These are phyloP conservation scores for Falco naumanni DNA, from an alignment of 2,797 vertebrate species.

Conservation along the genomic window DNA sequence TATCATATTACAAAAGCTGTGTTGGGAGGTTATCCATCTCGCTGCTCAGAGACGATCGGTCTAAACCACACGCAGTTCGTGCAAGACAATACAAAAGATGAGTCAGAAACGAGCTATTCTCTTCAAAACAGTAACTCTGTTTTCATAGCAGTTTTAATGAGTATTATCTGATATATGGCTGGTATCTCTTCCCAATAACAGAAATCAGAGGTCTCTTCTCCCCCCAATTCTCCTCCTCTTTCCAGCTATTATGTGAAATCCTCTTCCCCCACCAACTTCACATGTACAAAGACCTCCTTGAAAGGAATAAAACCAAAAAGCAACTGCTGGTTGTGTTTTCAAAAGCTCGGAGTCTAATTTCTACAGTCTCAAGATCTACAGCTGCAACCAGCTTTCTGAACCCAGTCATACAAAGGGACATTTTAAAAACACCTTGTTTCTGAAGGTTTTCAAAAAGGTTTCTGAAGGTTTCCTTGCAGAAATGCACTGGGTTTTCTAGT, in stretches of 20 bases:
- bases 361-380: not conserved
- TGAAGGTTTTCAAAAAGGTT: not conserved
- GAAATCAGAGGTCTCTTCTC: not conserved
- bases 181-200: not conserved
- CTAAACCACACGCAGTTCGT: not conserved
- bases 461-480: not conserved
- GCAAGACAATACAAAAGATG: not conserved
- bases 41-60: not conserved
- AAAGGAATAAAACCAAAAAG: not conserved
- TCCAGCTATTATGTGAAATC: not conserved
- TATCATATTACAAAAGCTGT: too few relatives aligned
- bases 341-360: not conserved
- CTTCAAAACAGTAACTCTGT: not conserved
- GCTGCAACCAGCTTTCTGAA: not conserved
- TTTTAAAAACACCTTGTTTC: not conserved
- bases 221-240: not conserved
- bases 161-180: not conserved
- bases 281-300: not conserved
- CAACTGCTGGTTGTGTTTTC: not conserved
- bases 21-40: not conserved
- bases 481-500: not conserved
- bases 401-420: not conserved
- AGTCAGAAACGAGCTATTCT: not conserved
- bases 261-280: rapidly evolving
- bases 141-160: not conserved